A percentile compares a stretch with the other conserved stretches of the same genome.
Evolutionary conservation across 2,113 vertebrate species (phyloP).

Genomic region (Mustelus asterias): DNA sequence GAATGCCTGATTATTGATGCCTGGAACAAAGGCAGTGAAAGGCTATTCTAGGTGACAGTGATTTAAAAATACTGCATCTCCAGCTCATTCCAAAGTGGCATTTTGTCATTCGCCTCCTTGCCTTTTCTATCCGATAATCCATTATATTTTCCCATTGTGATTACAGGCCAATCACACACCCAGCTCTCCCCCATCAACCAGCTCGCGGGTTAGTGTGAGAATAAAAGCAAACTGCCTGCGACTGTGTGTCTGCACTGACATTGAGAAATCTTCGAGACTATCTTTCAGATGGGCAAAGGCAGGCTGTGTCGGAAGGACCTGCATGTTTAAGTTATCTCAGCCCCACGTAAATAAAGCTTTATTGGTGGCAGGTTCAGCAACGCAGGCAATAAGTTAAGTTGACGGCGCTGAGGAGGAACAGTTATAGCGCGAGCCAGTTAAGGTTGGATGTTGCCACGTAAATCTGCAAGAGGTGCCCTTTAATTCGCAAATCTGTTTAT

Average conservation of each 20-base stretch:
- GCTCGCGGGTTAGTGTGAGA: not conserved
- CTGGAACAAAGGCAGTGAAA: not conserved
- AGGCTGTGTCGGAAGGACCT: not conserved
- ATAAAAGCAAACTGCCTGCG: not conserved
- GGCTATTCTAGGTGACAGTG: constrained; percentile 26
- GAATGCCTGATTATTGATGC: constrained; percentile 30
- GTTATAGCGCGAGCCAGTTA: not conserved
- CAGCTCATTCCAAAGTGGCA: constrained; percentile 25
- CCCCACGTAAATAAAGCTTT: not conserved
- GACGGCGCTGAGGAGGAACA: not conserved
- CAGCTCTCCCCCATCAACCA: constrained; percentile 8
- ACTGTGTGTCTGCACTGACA: not conserved
- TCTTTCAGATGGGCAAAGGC: not conserved
- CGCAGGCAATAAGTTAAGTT: constrained; percentile 2
- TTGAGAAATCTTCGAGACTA: not conserved
- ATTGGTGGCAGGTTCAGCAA: constrained; percentile 3
- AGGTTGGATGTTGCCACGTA: not conserved
- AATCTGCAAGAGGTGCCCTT: not conserved
- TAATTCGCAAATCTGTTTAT: constrained; percentile 22
- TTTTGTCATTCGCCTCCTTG: constrained; percentile 24
- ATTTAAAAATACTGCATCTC: constrained; percentile 24
- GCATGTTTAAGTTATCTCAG: not conserved
- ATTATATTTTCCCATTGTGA: not conserved
- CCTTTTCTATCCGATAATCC: constrained; percentile 18
- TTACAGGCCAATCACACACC: not conserved